Evolutionary conservation across 2,797 vertebrate species (phyloP).

Genomic region (Streptopelia turtur): DNA sequence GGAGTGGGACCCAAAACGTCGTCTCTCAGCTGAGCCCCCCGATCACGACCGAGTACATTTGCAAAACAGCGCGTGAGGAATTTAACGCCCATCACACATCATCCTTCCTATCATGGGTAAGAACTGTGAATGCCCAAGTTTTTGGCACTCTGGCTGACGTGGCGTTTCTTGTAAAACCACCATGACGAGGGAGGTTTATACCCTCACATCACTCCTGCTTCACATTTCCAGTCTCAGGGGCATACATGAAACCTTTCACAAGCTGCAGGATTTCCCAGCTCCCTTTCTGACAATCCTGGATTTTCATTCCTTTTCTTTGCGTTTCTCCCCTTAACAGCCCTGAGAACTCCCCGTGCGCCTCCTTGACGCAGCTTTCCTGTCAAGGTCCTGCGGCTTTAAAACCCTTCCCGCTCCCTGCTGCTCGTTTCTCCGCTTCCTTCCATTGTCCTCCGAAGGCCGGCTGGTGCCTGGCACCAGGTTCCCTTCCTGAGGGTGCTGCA

Average conservation of each 20-base stretch:
- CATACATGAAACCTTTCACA: neutral
- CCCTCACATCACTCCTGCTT: neutral
- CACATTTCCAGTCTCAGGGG: neutral
- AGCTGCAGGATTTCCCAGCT: neutral
- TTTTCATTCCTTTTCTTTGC: conserved; percentile 18
- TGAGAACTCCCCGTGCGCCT: neutral
- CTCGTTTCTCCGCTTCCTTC: conserved; percentile 50
- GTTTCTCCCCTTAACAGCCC: conserved; percentile 7
- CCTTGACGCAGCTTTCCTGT: conserved; percentile 29
- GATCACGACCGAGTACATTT: neutral
- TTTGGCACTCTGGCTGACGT: neutral
- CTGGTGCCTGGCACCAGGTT: conserved; percentile 31
- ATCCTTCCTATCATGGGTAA: neutral
- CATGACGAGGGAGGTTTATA: neutral
- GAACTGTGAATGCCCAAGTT: neutral
- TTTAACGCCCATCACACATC: neutral
- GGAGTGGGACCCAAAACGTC: neutral
- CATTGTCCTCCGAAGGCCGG: conserved; percentile 57
- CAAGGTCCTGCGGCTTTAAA: conserved; percentile 45
- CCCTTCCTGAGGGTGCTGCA: conserved; percentile 67
- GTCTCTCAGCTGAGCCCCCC: neutral
- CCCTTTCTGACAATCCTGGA: neutral
- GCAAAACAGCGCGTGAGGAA: neutral
- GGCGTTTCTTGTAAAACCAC: neutral
- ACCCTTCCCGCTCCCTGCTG: neutral